Conservation (phyloP, 2,797 vertebrate species). For the Eulemur coronatus region DNA sequence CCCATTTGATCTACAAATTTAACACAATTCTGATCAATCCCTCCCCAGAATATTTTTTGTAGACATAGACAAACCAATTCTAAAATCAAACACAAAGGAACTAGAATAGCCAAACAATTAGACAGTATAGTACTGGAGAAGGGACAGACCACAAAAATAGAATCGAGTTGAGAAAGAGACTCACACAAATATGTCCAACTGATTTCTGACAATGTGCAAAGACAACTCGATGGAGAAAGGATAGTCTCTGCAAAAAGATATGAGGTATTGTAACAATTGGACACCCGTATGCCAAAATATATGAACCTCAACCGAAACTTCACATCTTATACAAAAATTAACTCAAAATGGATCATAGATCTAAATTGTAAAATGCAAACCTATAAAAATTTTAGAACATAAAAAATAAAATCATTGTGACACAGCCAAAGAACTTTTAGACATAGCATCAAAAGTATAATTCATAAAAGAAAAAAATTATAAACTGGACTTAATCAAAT, state of each 20-base stretch:
- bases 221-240: background rate
- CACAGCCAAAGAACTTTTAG: background rate
- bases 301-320: background rate
- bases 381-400: conserved; percentile 12
- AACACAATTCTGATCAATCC: background rate
- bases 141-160: background rate
- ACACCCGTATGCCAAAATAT: background rate
- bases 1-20: background rate
- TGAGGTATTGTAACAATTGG: background rate
- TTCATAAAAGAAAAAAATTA: background rate
- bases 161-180: background rate
- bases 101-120: background rate
- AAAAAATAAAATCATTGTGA: background rate
- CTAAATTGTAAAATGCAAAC: background rate
- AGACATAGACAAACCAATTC: background rate
- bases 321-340: background rate
- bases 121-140: background rate
- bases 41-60: background rate
- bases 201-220: background rate
- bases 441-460: background rate
- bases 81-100: background rate
- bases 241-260: background rate
- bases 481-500: background rate
- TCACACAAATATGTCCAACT: background rate
- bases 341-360: background rate